Evolutionary conservation across 2,113 vertebrate species (phyloP).

Genomic region (Anoplopoma fimbria): DNA sequence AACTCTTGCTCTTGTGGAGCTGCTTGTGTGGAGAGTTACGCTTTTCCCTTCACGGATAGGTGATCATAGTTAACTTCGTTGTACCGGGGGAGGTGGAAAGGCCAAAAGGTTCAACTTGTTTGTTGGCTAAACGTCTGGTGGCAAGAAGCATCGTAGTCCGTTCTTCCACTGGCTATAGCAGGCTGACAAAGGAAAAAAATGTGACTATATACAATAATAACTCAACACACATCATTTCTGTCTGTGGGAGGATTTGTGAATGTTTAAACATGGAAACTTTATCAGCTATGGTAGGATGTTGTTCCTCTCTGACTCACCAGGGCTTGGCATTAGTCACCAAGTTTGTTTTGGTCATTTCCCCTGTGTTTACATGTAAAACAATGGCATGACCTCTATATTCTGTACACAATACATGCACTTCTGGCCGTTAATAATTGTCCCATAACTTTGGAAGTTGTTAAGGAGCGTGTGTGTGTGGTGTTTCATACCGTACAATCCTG

Average conservation of each 20-base stretch:
- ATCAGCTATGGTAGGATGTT: constrained; percentile 1
- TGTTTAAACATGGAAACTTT: neutral
- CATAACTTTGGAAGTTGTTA: neutral
- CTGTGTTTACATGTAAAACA: constrained; percentile 37
- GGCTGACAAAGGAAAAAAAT: neutral
- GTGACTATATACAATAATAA: neutral
- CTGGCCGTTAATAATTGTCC: neutral
- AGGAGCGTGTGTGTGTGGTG: neutral
- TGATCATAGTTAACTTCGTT: neutral
- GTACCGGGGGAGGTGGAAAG: neutral
- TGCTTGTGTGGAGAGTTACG: neutral
- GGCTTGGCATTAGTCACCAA: constrained; percentile 2
- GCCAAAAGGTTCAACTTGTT: neutral
- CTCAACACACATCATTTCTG: neutral
- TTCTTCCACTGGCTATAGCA: neutral
- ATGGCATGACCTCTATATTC: neutral
- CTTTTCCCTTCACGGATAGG: neutral
- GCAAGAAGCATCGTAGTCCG: neutral
- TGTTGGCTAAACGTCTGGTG: too few species aligned
- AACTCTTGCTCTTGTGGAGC: neutral
- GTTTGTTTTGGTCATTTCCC: constrained; percentile 17
- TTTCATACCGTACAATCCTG: neutral
- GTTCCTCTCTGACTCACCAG: constrained; percentile 25
- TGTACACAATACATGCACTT: neutral
- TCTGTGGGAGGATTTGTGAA: neutral